A percentile compares a stretch with the other conserved stretches of the same genome.
phyloP scores from a whole-genome alignment of 2,888 invertebrate species.

The Trissonchulus latispiculum region DNA sequence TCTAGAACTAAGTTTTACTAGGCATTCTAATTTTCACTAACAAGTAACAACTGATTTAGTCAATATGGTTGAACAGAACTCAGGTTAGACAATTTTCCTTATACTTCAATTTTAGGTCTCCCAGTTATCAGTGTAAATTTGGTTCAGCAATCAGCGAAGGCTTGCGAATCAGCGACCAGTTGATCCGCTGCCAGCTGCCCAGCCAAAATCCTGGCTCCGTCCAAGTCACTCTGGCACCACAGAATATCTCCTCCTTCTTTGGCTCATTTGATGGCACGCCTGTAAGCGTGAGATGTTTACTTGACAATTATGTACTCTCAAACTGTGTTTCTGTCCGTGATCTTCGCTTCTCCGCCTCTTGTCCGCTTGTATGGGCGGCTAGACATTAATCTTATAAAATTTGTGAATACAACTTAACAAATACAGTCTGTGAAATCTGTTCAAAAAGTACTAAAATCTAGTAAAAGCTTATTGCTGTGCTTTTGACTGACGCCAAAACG shows the following conservation, averaged over 20 bases:
- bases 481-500: no score
- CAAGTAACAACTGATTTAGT: no score
- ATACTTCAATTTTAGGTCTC: not conserved
- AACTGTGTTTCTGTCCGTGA: not conserved
- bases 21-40: no score
- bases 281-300: not conserved
- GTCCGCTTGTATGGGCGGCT: no score
- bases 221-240: not conserved
- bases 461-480: no score
- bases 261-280: not conserved
- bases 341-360: no score
- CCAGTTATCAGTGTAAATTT: constrained; percentile 2
- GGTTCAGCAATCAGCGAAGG: not conserved
- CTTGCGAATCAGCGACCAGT: not conserved
- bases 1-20: no score
- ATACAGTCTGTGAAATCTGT: no score
- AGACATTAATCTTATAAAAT: no score
- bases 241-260: not conserved
- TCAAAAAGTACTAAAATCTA: no score
- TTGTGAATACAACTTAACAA: no score
- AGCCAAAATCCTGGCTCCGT: not conserved
- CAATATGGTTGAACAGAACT: no score
- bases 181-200: not conserved
- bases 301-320: not conserved
- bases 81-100: not conserved